Evolutionary conservation across 2,888 invertebrate species (phyloP).

Genomic region (Lycia hirtaria): DNA sequence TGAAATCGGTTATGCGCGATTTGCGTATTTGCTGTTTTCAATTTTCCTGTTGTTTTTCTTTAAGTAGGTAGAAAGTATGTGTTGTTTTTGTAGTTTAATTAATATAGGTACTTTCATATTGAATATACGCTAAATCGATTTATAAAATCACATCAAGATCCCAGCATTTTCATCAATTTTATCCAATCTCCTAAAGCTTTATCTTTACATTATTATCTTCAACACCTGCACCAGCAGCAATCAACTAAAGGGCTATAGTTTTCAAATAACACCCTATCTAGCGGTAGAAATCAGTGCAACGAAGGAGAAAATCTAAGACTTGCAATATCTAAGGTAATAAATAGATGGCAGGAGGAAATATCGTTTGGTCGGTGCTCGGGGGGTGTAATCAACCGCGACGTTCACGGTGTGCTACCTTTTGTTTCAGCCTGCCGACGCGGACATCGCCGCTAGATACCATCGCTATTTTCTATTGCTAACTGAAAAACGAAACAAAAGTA

Average conservation of each 20-base stretch:
- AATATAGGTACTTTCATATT: no score
- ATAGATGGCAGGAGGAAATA: constrained; percentile 44
- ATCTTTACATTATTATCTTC: constrained; percentile 1
- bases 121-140: no score
- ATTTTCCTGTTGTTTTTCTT: no score
- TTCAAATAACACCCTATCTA: constrained; percentile 29
- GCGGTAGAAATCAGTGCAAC: constrained; percentile 24
- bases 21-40: no score
- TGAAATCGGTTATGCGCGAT: no score
- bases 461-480: constrained; percentile 45
- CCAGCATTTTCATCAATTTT: no score
- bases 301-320: constrained; percentile 34
- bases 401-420: constrained; percentile 52
- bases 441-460: constrained; percentile 45
- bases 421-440: constrained; percentile 54
- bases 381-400: constrained; percentile 58
- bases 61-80: no score
- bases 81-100: no score
- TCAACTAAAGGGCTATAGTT: constrained; percentile 20
- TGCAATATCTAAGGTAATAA: constrained; percentile 48
- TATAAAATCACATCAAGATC: no score
- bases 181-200: not conserved
- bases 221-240: constrained; percentile 18
- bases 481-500: constrained; percentile 43
- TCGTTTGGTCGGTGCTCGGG: constrained; percentile 51